Conservation (phyloP, 1,140 invertebrate genomes). For the Piezodorus guildinii region DNA sequence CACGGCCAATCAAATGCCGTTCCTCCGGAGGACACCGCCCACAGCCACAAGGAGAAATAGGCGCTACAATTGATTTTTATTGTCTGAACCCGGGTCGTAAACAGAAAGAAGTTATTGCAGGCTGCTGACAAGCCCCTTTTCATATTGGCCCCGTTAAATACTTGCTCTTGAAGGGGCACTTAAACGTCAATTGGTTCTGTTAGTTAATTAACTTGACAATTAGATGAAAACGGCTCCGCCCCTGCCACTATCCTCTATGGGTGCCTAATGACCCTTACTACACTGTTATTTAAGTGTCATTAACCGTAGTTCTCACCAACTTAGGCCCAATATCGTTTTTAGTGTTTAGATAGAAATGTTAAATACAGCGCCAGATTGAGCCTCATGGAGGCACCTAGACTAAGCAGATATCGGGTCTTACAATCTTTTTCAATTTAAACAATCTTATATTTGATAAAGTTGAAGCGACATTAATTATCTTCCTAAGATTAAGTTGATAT, state of each 20-base stretch:
- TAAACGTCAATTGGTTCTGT: constrained; percentile 1
- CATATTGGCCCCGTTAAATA: not conserved
- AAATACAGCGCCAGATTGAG: no score
- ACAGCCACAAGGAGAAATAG: not conserved
- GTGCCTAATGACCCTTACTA: not conserved
- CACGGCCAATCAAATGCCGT: not conserved
- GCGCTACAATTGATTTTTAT: constrained; percentile 6
- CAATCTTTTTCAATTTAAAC: no score
- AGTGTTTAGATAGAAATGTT: no score
- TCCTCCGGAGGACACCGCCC: not conserved
- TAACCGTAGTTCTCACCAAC: no score
- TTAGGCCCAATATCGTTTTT: no score
- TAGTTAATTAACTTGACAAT: constrained; percentile 8
- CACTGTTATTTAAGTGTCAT: not conserved
- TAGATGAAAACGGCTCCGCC: not conserved
- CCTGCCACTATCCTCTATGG: no score
- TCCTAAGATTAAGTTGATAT: no score
- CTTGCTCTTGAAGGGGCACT: constrained; percentile 1
- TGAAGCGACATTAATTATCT: no score
- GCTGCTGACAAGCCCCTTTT: not conserved
- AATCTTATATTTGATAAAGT: no score
- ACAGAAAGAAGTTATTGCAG: constrained; percentile 4
- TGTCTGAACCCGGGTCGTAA: not conserved
- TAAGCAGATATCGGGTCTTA: no score
- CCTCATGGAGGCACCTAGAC: no score